phyloP scores from a whole-genome alignment of 2,113 vertebrate species.

The Trachemys scripta region DNA sequence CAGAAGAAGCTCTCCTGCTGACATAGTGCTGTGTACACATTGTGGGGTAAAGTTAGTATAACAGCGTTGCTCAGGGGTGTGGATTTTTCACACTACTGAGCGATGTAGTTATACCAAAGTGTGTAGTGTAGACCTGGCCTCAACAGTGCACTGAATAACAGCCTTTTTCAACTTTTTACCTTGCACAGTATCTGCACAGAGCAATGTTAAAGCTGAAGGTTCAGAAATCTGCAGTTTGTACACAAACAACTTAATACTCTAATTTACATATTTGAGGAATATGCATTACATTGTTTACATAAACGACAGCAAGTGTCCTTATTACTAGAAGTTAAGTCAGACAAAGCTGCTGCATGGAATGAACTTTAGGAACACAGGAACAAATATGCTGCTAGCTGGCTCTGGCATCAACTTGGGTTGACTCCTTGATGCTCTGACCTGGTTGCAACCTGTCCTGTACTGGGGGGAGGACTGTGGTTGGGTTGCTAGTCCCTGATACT shows the following conservation, averaged over 20 bases:
- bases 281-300: neutral
- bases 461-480: neutral
- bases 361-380: neutral
- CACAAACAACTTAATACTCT: accelerated
- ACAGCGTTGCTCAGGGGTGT: neutral
- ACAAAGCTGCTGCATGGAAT: neutral
- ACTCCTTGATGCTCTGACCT: neutral
- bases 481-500: neutral
- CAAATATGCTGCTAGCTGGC: neutral
- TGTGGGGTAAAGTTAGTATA: too few relatives aligned
- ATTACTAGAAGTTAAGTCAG: neutral
- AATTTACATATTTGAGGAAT: neutral
- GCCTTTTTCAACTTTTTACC: neutral
- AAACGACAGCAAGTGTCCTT: neutral
- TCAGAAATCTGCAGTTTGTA: neutral
- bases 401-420: neutral
- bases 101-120: neutral
- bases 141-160: neutral
- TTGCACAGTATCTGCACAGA: neutral
- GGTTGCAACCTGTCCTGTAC: neutral
- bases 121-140: neutral
- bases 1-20: too few relatives aligned
- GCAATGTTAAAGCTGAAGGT: neutral
- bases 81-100: neutral
- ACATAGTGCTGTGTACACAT: too few relatives aligned